phyloP scores from a whole-genome alignment of 2,113 vertebrate genomes.

The Oncorhynchus kisutch region DNA sequence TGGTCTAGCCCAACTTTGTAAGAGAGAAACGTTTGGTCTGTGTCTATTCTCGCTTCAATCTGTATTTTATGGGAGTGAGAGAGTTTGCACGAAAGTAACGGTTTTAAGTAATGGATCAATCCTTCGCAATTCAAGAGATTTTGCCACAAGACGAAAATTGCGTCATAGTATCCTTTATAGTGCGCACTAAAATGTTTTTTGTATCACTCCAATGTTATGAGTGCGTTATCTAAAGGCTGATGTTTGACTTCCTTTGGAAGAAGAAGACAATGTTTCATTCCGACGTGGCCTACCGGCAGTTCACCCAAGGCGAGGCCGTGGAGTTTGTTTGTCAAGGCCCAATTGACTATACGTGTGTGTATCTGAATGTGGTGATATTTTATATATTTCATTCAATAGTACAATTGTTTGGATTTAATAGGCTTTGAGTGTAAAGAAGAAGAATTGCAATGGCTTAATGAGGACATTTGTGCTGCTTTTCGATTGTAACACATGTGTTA shows the following conservation, averaged over 20 bases:
- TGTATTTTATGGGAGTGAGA: neutral
- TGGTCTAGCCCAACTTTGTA: neutral
- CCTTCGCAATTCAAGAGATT: conserved; percentile 87
- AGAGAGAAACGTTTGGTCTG: neutral
- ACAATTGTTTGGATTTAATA: no score
- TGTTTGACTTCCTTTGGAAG: neutral
- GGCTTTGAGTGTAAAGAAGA: no score
- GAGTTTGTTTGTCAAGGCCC: neutral
- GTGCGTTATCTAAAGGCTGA: neutral
- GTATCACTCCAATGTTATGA: neutral
- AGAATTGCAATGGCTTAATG: no score
- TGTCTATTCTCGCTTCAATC: neutral
- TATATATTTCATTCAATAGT: no score
- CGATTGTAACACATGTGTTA: no score
- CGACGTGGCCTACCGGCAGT: neutral
- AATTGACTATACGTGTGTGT: neutral
- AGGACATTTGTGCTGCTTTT: neutral
- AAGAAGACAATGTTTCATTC: neutral
- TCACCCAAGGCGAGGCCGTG: neutral
- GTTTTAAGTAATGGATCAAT: conserved; percentile 83
- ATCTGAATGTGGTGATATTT: no score
- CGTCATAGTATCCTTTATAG: conserved; percentile 83
- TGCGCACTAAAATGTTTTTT: neutral
- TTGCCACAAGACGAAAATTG: conserved; percentile 77
- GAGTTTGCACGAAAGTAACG: neutral